phyloP scores from a whole-genome alignment of 2,797 vertebrate species.

The Garrulus glandarius region DNA sequence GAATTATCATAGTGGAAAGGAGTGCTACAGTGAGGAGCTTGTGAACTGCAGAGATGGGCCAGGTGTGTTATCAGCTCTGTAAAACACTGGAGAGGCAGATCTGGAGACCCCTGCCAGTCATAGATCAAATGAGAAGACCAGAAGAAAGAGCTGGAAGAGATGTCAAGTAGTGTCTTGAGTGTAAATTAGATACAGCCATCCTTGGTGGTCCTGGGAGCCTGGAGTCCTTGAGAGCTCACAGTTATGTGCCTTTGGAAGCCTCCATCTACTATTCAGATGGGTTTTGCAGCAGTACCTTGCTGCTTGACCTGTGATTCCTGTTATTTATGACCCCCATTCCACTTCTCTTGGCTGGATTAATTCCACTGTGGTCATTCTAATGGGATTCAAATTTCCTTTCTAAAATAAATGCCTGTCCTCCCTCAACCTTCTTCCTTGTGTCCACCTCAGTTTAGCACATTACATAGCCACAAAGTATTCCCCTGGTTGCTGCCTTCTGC shows the following conservation, averaged over 20 bases:
- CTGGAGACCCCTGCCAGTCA: background rate
- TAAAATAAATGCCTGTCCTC: slow-evolving; percentile 19
- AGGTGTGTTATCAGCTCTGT: background rate
- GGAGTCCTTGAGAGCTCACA: background rate
- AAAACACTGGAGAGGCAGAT: background rate
- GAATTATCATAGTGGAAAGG: background rate
- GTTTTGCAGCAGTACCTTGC: background rate
- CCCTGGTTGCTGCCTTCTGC: background rate
- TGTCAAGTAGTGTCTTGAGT: background rate
- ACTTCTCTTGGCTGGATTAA: background rate
- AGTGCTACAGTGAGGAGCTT: background rate
- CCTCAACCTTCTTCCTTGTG: background rate
- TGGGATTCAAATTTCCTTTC: slow-evolving; percentile 19
- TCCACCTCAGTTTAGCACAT: background rate
- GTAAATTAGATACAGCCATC: background rate
- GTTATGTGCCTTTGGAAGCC: background rate
- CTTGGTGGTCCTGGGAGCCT: slow-evolving; percentile 5
- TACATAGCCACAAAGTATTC: background rate
- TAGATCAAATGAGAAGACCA: background rate
- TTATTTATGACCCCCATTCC: slow-evolving; percentile 18
- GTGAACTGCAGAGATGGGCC: background rate
- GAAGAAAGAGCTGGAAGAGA: background rate
- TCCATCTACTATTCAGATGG: background rate
- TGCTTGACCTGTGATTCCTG: background rate
- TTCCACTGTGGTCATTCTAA: slow-evolving; percentile 17